Percentiles rank a stretch among this genome's conserved stretches.
These are phyloP conservation scores for Bhutanitis thaidina DNA, from an alignment of 2,888 invertebrate species.

Conservation along the genomic window DNA sequence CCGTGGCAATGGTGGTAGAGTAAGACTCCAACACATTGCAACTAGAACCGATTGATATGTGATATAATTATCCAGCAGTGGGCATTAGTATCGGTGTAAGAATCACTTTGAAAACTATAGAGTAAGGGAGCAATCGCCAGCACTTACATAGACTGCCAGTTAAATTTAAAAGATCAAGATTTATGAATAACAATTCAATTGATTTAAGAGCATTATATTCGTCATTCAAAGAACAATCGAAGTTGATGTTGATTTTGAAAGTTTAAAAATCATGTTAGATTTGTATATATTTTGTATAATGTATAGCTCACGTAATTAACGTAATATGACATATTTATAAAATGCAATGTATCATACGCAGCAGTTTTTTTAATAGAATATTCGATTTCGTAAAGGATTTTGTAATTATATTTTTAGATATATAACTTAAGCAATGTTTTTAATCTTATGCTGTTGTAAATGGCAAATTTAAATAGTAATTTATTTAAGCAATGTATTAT, in stretches of 20 bases:
- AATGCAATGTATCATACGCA: not conserved
- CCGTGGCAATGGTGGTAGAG: too few species aligned
- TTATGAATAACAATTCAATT: too few species aligned
- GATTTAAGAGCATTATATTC: too few species aligned
- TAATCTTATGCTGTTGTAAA: slow-evolving; percentile 15
- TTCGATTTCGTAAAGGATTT: not conserved
- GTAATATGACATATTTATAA: not conserved
- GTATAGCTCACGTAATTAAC: not conserved
- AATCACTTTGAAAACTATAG: too few species aligned
- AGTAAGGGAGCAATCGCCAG: too few species aligned
- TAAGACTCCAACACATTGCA: too few species aligned
- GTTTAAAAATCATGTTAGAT: slow-evolving; percentile 1
- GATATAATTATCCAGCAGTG: too few species aligned
- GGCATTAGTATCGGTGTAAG: too few species aligned
- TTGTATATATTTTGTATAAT: slow-evolving; percentile 10
- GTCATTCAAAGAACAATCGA: not conserved
- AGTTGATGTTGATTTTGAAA: not conserved
- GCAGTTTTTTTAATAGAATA: not conserved
- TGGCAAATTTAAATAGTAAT: not conserved
- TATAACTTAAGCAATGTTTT: not conserved
- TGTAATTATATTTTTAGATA: slow-evolving; percentile 4
- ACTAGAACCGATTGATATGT: too few species aligned
- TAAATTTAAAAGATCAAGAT: too few species aligned
- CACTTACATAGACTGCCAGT: too few species aligned
- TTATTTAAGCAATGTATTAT: too few species aligned